These are phyloP conservation scores for Drosophila helvetica DNA, from an alignment of 2,888 invertebrate species.

Conservation along the genomic window DNA sequence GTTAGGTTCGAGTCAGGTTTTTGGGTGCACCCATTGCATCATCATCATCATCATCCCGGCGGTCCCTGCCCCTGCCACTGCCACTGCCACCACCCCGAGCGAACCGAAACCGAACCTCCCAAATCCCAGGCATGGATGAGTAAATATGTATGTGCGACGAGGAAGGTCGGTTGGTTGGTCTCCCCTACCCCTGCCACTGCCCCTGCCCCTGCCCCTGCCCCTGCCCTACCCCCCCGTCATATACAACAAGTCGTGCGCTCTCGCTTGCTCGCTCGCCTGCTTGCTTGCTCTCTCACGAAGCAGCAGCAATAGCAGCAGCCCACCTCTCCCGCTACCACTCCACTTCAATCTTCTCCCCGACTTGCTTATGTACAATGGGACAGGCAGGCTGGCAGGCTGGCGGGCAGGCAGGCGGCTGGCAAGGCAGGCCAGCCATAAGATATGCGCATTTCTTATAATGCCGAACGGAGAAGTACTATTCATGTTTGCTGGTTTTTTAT, in stretches of 20 bases:
- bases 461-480: conserved; percentile 46
- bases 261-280: conserved; percentile 38
- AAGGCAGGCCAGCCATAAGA: conserved; percentile 61
- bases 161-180: conserved; percentile 46
- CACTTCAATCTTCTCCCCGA: conserved; percentile 18
- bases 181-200: conserved; percentile 3
- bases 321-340: conserved; percentile 33
- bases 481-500: conserved; percentile 29
- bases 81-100: conserved; percentile 1
- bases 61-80: conserved; percentile 15
- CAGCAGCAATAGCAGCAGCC: conserved; percentile 43
- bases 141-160: conserved; percentile 62
- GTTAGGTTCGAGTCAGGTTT: not conserved
- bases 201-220: not conserved
- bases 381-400: conserved; percentile 8
- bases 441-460: conserved; percentile 75
- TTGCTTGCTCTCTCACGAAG: conserved; percentile 46
- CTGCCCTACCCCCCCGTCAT: conserved; percentile 32
- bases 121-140: conserved; percentile 55
- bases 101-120: conserved; percentile 32
- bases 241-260: conserved; percentile 49
- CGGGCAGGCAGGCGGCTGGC: too few species aligned
- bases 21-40: not conserved
- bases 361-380: conserved; percentile 58
- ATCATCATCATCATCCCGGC: not conserved